Evolutionary conservation across 2,113 vertebrate genomes (phyloP).

Genomic region (Alectura lathami): DNA sequence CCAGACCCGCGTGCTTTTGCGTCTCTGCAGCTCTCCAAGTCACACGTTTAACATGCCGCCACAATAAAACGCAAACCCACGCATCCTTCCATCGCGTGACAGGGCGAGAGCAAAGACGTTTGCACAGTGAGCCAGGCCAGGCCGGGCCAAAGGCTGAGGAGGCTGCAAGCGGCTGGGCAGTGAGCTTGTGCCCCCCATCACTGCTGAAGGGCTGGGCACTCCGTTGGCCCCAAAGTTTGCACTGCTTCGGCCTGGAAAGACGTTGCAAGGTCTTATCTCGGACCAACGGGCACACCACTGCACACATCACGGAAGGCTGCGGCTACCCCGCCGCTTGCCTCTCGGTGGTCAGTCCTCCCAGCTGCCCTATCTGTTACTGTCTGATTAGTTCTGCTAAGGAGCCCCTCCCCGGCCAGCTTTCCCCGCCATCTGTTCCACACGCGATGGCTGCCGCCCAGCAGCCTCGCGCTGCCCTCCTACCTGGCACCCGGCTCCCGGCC

Average conservation of each 20-base stretch:
- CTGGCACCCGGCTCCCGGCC: constrained; percentile 87
- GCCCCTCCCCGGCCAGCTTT: constrained; percentile 99
- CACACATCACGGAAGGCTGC: constrained; percentile 90
- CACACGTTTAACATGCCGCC: accelerated
- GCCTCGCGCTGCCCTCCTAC: constrained; percentile 88
- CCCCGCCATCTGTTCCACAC: constrained; percentile 97
- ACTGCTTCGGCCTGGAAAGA: constrained; percentile 72
- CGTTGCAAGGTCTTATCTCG: constrained; percentile 88
- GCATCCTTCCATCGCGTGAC: accelerated
- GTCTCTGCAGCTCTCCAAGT: not conserved
- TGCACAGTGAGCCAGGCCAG: not conserved
- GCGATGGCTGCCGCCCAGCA: constrained; percentile 98
- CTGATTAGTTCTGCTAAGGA: constrained; percentile 99
- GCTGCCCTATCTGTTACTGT: constrained; percentile 99
- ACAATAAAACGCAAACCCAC: accelerated
- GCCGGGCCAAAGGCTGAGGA: not conserved
- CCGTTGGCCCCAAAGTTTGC: constrained; percentile 8
- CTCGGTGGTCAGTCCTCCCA: constrained; percentile 97
- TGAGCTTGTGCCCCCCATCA: not conserved
- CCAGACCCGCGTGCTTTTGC: not conserved
- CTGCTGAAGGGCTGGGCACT: accelerated
- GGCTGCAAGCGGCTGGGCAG: not conserved
- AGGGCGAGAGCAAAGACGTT: not conserved
- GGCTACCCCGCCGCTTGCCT: constrained; percentile 80
- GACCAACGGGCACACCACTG: constrained; percentile 94